Base-by-base conservation (phyloP, 2,888 invertebrate genomes). In the Lypha dubia region DNA sequence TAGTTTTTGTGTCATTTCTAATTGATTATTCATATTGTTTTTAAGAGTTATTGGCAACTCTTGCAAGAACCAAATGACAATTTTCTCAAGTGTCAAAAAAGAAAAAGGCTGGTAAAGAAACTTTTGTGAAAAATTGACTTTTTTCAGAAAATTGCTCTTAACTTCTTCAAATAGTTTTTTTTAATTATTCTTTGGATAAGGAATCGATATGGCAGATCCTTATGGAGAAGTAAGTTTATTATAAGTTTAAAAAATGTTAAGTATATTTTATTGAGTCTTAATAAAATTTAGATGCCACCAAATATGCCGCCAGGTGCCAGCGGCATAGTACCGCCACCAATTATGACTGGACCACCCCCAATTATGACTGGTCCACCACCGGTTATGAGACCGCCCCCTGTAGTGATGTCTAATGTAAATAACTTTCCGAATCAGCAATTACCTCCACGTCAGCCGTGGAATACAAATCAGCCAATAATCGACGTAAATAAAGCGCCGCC, bases 131-230 rank as follows among this genome's bases (percentile, higher is more conserved):
- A 65, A 73, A 51, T 71, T 79, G 71, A 41, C 38, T 67, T 71
- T 79, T 58, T 67, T 71, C 53, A 24, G 44, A 71, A 71, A 71
- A 79, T 71, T 79, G 11, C 3, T 67, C 24, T 67, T 20, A 41
- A 35, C 41, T 24, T 49, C 65, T 76, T 13, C 15, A 20, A 13
- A 20, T 35, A n/a, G 22, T 32, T 73, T 35, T 35, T n/a, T 5
- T 32, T 20, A 58, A 71, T 32, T 44, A 20, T 60, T 20, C 49
- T 63, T 13, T 67, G 22, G 56, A 68, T 60, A 49, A 32, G 28
- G 46, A 38, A 65, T 28, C 60, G 70, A n/a, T 76, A 91, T 91
- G 91, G 88, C 88, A 49, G 91, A 91, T 74, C 90, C 90, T 86
- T 88, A 88, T 73, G 86, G 87, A 17, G 91, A 90, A 76, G 91